Evolutionary conservation across 2,113 vertebrate species (phyloP), one percentile per base, ranked within the genome.

Genomic region (Leucoraja erinaceus): DNA sequence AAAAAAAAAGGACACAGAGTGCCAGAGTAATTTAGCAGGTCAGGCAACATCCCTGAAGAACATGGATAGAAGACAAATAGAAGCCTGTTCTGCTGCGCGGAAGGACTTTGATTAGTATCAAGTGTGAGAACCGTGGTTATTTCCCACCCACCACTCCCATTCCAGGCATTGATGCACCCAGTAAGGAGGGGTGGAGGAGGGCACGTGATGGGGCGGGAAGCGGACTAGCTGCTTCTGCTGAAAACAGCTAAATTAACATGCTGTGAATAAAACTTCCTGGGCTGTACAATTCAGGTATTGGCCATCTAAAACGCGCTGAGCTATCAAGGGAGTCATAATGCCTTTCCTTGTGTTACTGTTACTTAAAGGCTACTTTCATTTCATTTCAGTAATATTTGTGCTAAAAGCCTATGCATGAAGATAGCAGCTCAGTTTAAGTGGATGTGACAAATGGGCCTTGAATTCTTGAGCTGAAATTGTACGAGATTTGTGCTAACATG

Each of bases 301-400:
- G 83, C 61, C 28, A 28, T 16, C 59, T 88, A 88, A 72, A 88
- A 63, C 59, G 28, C 20, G 59, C 28, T 86, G 83, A 86, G 83
- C 56, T 86, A n/a, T 61, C 22, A 86, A 56, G 28, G 83, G 59
- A 88, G 83, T 66, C 83, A 88, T 31, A 72, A 91, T 91, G 90
- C 90, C 10, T 72, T 70, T 25, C 90, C 90, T 91, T 54, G 25
- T 72, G 68, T 54, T 47, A 91, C 10, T 91, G 18, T 72, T 91
- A 91, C 72, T 91, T 91, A 91, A 70, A 74, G 59, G 8, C 66
- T 72, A 54, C 90, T 74, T 72, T 70, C 88, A 90, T 90, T 70
- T 33, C 88, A 70, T 33, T 68, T 68, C 63, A 70, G 86, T 70
- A 72, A 91, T 91, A 91, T 22, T 22, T 6, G 18, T 91, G 90